Evolutionary conservation across 2,797 vertebrate species (phyloP).

Genomic region (Furcifer pardalis): DNA sequence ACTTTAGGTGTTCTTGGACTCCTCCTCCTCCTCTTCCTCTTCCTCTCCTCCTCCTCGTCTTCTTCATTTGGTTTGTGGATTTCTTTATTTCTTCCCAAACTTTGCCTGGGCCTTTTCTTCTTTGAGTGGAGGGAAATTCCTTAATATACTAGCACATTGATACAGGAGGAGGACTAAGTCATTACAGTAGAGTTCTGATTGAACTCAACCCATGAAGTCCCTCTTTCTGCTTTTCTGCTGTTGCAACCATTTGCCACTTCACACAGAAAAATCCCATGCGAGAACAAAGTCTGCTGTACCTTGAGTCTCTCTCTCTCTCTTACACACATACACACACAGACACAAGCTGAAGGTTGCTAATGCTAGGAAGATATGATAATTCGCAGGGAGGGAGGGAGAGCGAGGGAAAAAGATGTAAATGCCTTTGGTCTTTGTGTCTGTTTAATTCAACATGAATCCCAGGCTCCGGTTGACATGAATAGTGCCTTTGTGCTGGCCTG

Average conservation of each 20-base stretch:
- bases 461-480: slow-evolving; percentile 75
- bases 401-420: slow-evolving; percentile 63
- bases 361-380: slow-evolving; percentile 76
- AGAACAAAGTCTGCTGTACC: slow-evolving; percentile 71
- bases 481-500: slow-evolving; percentile 74
- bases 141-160: too few relatives aligned
- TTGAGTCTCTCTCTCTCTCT: slow-evolving; percentile 54
- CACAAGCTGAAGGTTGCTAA: slow-evolving; percentile 68
- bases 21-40: too few relatives aligned
- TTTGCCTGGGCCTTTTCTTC: slow-evolving; percentile 17
- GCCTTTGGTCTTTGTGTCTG: slow-evolving; percentile 78
- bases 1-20: too few relatives aligned
- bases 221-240: slow-evolving; percentile 30
- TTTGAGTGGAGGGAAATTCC: too few relatives aligned
- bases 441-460: slow-evolving; percentile 77
- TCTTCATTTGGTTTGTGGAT: not conserved
- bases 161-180: too few relatives aligned
- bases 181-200: too few relatives aligned
- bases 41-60: not conserved
- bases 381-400: slow-evolving; percentile 63
- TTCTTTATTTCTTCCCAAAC: slow-evolving; percentile 56
- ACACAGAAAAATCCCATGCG: slow-evolving; percentile 67
- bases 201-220: too few relatives aligned
- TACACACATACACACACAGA: slow-evolving; percentile 46
- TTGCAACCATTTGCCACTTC: slow-evolving; percentile 59